Evolutionary conservation across 2,113 vertebrate species (phyloP), one percentile per base, ranked within the genome.

Genomic region (Polypterus senegalus): DNA sequence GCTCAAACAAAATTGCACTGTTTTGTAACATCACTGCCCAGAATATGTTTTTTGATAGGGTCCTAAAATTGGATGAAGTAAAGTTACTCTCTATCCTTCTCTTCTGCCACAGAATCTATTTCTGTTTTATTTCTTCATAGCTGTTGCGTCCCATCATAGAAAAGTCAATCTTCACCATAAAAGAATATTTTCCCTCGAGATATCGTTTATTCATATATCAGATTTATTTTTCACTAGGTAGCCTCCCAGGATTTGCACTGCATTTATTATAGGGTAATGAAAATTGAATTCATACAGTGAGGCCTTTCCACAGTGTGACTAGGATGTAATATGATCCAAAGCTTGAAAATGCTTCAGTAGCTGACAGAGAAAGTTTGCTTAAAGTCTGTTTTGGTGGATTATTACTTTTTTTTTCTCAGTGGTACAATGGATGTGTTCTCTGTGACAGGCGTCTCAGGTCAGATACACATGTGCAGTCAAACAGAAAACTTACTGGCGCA

Each of bases 191-290:
- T 73, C 79, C 77, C 75, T 10, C 3, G 78, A 67, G 69, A 78
- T 76, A 79, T 82, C 58, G 73, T 71, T 86, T 88, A 85, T 87
- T 83, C 79, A 77, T 84, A 78, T 82, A 74, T 83, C 79, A 80
- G 82, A 79, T 83, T 79, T 81, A 79, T 80, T 82, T 80, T 83
- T 72, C 72, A 74, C 77, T 65, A 46, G 74, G 73, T 67, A 66
- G 76, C 78, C 82, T 78, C 77, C 69, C 66, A 69, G 76, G 77
- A 81, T 69, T 77, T 71, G 71, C 75, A 62, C 73, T 58, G 79
- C 68, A 79, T 84, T 83, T 81, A 82, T 79, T 77, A 81, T 65
- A 49, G 66, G 61, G 76, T 81, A 74, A 77, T 81, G 68, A 78
- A 82, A 86, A 83, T 78, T 73, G 74, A 84, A 82, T 81, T 83